Percentiles rank a stretch among this genome's conserved stretches.
Evolutionary conservation across 2,113 vertebrate genomes (phyloP).

Genomic region (Tychaedon coryphoeus): DNA sequence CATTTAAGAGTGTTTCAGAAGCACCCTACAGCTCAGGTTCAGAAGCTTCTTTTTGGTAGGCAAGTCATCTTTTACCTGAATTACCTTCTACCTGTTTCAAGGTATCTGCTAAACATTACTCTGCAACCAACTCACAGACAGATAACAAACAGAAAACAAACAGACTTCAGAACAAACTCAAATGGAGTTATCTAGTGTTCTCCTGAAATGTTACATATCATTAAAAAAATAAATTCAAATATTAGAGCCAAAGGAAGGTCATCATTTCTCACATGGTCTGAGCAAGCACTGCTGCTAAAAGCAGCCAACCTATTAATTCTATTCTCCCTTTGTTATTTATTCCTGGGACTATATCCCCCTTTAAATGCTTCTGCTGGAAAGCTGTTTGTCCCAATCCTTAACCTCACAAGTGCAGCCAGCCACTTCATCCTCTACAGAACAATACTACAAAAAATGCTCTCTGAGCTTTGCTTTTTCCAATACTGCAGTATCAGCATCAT

Average conservation of each 20-base stretch:
- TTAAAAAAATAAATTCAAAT: background rate
- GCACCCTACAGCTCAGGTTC: background rate
- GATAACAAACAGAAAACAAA: background rate
- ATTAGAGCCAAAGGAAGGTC: background rate
- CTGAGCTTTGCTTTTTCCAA: background rate
- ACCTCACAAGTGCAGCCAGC: background rate
- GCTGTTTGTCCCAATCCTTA: background rate
- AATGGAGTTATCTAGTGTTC: background rate
- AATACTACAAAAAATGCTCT: background rate
- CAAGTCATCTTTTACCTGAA: background rate
- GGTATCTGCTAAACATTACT: background rate
- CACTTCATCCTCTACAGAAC: background rate
- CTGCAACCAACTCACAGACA: background rate
- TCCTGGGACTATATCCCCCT: background rate
- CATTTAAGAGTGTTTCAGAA: background rate
- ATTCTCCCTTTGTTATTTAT: background rate
- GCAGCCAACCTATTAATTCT: background rate
- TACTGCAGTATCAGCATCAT: background rate
- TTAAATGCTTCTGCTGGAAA: background rate
- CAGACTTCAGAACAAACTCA: background rate
- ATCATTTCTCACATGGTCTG: fast-evolving
- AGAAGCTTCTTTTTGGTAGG: background rate
- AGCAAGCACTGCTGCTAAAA: background rate
- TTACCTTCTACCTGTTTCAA: background rate
- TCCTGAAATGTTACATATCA: background rate